phyloP scores from a whole-genome alignment of 2,888 invertebrate genomes.

The Microctonus aethiopoides region DNA sequence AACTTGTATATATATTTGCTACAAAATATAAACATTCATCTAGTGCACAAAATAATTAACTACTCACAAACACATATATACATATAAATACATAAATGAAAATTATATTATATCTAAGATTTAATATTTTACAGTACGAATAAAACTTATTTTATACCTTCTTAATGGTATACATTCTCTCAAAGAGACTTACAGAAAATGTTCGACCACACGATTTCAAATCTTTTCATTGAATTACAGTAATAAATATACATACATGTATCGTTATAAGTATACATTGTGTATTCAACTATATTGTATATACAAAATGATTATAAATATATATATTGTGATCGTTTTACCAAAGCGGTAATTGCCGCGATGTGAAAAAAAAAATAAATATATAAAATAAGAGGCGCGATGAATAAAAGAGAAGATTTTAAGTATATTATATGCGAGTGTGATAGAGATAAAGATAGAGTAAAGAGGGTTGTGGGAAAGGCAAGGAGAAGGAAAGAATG shows the following conservation, averaged over 20 bases:
- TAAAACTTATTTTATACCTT: neutral
- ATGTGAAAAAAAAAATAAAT: conserved; percentile 9
- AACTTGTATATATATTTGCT: too few species aligned
- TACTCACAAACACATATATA: neutral
- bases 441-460: neutral
- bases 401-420: conserved; percentile 9
- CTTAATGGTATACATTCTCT: neutral
- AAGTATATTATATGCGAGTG: neutral
- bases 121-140: neutral
- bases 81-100: neutral
- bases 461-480: neutral
- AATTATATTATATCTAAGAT: neutral
- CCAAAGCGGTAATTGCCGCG: conserved; percentile 19
- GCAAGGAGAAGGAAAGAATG: conserved; percentile 22
- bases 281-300: neutral
- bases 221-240: conserved; percentile 6
- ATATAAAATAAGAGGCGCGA: conserved; percentile 4
- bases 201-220: neutral
- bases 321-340: conserved; percentile 17
- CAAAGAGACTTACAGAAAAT: neutral
- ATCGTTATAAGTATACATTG: neutral
- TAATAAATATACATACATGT: neutral
- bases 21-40: too few species aligned
- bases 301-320: neutral
- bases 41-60: too few species aligned